These are phyloP conservation scores for Lemur catta DNA, from an alignment of 2,797 vertebrate genomes.

Conservation along the genomic window DNA sequence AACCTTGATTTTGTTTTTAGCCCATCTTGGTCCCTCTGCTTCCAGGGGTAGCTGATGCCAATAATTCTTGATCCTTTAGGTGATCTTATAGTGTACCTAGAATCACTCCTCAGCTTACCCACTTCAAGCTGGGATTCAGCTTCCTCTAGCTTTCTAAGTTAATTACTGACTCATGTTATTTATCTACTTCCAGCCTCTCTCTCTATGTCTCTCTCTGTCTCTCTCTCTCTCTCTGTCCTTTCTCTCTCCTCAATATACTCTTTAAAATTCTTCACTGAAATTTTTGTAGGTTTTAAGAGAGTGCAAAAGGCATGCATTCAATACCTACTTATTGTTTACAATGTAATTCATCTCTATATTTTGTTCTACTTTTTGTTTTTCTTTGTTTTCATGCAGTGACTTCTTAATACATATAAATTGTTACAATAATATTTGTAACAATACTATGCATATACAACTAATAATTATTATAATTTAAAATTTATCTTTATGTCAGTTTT, in stretches of 20 bases:
- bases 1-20: neutral
- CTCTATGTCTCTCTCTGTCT: neutral
- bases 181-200: neutral
- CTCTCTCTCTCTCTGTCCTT: neutral
- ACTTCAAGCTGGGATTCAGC: neutral
- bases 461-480: neutral
- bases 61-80: neutral
- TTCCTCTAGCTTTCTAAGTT: neutral
- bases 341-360: neutral
- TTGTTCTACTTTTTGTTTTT: neutral
- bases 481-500: neutral
- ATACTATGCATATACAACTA: neutral
- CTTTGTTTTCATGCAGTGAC: neutral
- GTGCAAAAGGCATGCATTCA: neutral
- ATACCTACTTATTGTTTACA: neutral
- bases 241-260: neutral
- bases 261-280: neutral
- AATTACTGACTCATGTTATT: neutral
- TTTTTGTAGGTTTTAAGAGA: neutral
- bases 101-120: neutral
- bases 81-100: too few relatives aligned
- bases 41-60: neutral
- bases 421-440: neutral
- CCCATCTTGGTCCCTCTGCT: neutral
- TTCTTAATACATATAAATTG: neutral